Base-by-base conservation (phyloP, 2,888 invertebrate species). In the Diloba caeruleocephala region DNA sequence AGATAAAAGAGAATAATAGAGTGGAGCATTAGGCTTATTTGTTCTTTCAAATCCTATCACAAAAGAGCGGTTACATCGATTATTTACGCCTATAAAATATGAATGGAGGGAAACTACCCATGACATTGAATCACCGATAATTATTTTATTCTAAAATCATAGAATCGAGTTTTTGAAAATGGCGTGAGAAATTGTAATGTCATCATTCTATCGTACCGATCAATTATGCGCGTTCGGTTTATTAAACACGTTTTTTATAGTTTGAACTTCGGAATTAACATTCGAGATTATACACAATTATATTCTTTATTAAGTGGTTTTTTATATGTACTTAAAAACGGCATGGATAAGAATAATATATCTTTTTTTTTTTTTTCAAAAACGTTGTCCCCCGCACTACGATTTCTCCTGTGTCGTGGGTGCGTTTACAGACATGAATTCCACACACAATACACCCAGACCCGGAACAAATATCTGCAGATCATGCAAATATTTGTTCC, bases 1-100 rank as follows among this genome's bases (percentile, higher is more conserved):
- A 67, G 73, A 74, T 74, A 72, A 70, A 61, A 57, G 37, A 62
- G 62, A 72, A 72, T 71, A 77, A 78, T 78, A 62, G 53, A 52
- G 39, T 32, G 26, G 33, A 26, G 50, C 37, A 65, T 58, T 49
- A 63, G 13, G 32, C 45, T 37, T 74, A 64, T 71, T 74, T 74
- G 72, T 74, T 71, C 51, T 64, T 57, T 51, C 39, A 58, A 69
- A 65, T 49, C 53, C 54, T 46, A 71, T 54, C 48, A 59, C 52
- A 60, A 71, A 54, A 73, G 52, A 54, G 51, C 72, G 56, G 61
- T 74, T 55, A 57, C 54, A 65, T 74, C 38, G 33, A 74, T 72
- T 71, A 6, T 38, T 15, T 38, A 52, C 48, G 74, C 50, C 37
- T 39, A 55, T 71, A 71, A 71, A 59, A 59, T 14, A 12, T 44